Percentiles rank a stretch among this genome's conserved stretches.
phyloP scores from a whole-genome alignment of 2,113 vertebrate genomes.

The Dipodomys stephensi region DNA sequence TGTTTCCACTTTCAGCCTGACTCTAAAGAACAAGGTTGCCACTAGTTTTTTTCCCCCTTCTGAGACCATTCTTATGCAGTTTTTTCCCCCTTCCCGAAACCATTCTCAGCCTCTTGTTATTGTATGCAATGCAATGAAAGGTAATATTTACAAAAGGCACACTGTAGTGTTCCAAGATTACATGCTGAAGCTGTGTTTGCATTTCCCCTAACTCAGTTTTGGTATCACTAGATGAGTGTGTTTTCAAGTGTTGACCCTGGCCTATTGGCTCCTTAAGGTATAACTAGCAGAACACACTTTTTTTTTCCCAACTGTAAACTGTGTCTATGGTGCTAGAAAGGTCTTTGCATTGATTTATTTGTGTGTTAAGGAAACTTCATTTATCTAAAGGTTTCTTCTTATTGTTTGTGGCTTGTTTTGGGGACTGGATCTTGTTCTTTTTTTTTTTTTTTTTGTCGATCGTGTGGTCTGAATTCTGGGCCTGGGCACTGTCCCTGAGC shows the following conservation, averaged over 20 bases:
- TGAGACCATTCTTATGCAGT: not conserved
- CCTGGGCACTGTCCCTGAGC: too few relatives aligned
- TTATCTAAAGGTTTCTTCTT: not conserved
- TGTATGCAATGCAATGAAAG: not conserved
- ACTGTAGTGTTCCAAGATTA: not conserved
- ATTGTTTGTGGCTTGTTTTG: too few relatives aligned
- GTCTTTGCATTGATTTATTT: constrained; percentile 4
- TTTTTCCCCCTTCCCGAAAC: not conserved
- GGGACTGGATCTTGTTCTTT: too few relatives aligned
- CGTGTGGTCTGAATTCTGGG: too few relatives aligned
- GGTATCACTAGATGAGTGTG: not conserved
- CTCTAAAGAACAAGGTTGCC: not conserved
- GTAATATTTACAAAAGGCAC: not conserved
- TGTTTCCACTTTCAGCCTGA: not conserved
- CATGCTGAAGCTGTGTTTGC: not conserved
- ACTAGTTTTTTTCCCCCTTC: not conserved
- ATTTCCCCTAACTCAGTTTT: not conserved
- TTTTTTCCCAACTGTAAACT: not conserved
- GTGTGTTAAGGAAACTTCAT: not conserved
- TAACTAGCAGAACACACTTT: not conserved
- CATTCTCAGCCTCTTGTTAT: not conserved
- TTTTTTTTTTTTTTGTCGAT: too few relatives aligned
- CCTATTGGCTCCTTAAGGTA: not conserved
- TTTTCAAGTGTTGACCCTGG: constrained; percentile 14
- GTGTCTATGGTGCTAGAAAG: not conserved